Percentiles rank a stretch among this genome's conserved stretches.
Conservation (phyloP, 2,113 vertebrate species). For the Ovibos moschatus region DNA sequence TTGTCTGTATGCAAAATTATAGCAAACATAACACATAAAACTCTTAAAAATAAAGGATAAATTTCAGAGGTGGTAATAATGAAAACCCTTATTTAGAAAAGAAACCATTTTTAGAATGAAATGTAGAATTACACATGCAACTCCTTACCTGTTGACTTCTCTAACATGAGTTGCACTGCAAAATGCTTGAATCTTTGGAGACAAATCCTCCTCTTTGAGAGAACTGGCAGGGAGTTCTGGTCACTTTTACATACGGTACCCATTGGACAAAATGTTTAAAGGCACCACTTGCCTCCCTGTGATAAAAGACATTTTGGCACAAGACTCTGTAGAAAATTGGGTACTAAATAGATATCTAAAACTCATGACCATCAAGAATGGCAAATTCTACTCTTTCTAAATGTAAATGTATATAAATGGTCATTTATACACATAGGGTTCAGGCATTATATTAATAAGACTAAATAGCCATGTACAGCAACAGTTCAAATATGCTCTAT, state of each 20-base stretch:
- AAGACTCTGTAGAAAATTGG: conserved; percentile 32
- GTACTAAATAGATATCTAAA: not conserved
- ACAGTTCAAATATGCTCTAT: not conserved
- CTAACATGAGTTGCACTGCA: not conserved
- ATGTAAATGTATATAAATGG: not conserved
- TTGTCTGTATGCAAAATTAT: not conserved
- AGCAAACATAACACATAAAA: not conserved
- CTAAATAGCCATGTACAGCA: not conserved
- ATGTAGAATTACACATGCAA: not conserved
- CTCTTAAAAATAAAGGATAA: not conserved
- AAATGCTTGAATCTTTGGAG: not conserved
- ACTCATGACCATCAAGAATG: not conserved
- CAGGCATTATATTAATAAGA: not conserved
- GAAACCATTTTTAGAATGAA: conserved; percentile 8
- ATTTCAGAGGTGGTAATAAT: not conserved
- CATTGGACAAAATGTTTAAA: conserved; percentile 30
- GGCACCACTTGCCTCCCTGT: not conserved
- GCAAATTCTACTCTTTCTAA: conserved; percentile 9
- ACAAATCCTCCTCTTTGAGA: not conserved
- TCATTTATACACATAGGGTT: not conserved
- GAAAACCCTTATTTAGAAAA: not conserved
- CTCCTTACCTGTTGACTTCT: not conserved
- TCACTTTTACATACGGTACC: not conserved
- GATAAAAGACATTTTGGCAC: conserved; percentile 42
- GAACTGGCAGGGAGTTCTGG: not conserved